Conservation (phyloP, 53 echinoderm and acorn worm species). For the Holothuria scabra region DNA sequence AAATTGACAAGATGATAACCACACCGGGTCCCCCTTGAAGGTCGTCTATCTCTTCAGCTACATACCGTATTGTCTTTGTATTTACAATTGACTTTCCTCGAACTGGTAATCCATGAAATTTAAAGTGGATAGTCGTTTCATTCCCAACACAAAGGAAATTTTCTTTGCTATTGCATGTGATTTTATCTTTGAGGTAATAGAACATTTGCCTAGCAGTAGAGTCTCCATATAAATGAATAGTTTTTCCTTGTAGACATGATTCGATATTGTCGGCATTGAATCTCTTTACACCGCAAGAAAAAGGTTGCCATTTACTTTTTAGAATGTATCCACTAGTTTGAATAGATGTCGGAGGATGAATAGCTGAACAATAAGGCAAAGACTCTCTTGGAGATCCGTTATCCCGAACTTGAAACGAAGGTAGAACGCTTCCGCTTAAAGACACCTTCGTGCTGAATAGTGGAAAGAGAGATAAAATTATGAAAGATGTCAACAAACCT, state of each 20-base stretch:
- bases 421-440: too few species aligned
- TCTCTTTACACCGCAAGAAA: not conserved
- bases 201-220: constrained; percentile 55
- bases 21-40: constrained; percentile 9
- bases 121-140: constrained; percentile 26
- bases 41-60: constrained; percentile 56
- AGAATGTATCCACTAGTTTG: not conserved
- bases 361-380: too few species aligned
- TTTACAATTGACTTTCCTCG: constrained; percentile 5
- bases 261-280: not conserved
- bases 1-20: constrained; percentile 45
- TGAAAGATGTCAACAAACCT: too few species aligned
- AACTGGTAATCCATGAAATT: constrained; percentile 48
- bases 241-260: constrained; percentile 38
- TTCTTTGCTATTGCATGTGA: not conserved
- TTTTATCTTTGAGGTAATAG: constrained; percentile 22
- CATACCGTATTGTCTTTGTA: constrained; percentile 16
- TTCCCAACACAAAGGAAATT: not conserved
- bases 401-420: too few species aligned
- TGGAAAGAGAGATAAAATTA: too few species aligned
- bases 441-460: too few species aligned
- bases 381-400: too few species aligned
- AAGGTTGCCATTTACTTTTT: not conserved
- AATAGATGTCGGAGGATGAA: not conserved
- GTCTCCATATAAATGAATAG: constrained; percentile 54